Evolutionary conservation across 2,888 invertebrate species (phyloP).

Genomic region (Nomada ruficornis): DNA sequence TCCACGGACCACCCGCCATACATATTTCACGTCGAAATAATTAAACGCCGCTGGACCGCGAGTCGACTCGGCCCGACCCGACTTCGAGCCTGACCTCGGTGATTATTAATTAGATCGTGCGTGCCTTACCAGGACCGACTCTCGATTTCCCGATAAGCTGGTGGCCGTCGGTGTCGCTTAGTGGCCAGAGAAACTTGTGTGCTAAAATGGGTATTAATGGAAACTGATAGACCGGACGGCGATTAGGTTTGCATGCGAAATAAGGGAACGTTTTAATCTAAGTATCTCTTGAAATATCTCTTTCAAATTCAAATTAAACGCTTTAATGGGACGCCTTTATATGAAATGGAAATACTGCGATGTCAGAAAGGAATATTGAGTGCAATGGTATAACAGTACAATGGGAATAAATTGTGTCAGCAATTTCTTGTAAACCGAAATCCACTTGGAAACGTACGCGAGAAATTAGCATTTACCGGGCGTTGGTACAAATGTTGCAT

Average conservation of each 20-base stretch:
- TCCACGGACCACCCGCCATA: conserved; percentile 67
- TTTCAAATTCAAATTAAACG: background rate
- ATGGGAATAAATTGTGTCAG: too few species aligned
- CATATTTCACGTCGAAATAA: conserved; percentile 80
- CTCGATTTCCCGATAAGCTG: conserved; percentile 66
- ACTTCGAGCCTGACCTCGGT: conserved; percentile 48
- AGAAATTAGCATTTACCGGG: too few species aligned
- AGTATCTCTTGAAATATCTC: background rate
- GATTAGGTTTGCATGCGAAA: conserved; percentile 18
- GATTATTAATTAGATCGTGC: conserved; percentile 72
- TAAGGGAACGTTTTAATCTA: background rate
- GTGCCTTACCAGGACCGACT: conserved; percentile 49
- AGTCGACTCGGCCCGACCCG: conserved; percentile 65
- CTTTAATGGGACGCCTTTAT: background rate
- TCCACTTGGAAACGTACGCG: too few species aligned
- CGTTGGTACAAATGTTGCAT: too few species aligned
- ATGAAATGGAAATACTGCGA: background rate
- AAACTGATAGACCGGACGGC: conserved; percentile 20
- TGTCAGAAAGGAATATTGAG: too few species aligned
- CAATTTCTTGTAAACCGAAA: too few species aligned
- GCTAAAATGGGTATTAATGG: conserved; percentile 26
- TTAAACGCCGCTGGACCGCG: conserved; percentile 78
- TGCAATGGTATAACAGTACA: too few species aligned
- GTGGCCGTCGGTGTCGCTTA: conserved; percentile 36
- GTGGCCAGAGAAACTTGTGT: conserved; percentile 6